Conservation (phyloP, 2,888 invertebrate species). For the Villa cingulata region DNA sequence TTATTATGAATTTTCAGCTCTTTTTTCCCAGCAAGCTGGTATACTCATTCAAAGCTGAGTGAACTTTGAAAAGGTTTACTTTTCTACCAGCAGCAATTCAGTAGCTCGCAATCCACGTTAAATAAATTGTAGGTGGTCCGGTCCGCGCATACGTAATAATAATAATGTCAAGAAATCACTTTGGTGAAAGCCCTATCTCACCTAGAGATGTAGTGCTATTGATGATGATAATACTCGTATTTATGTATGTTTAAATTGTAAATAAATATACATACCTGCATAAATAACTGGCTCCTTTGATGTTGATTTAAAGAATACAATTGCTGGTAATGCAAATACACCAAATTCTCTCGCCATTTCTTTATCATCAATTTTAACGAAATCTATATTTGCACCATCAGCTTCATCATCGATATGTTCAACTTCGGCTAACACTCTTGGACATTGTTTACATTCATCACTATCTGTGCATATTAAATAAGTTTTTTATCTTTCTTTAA, state of each 20-base stretch:
- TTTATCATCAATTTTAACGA: slow-evolving; percentile 82
- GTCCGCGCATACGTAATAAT: too few relatives aligned
- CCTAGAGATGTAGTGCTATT: too few relatives aligned
- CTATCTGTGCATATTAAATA: slow-evolving; percentile 50
- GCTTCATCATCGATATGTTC: slow-evolving; percentile 92
- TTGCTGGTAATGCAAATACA: slow-evolving; percentile 80
- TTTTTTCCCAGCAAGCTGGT: too few relatives aligned
- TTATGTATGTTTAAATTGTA: background rate
- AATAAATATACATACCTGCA: slow-evolving; percentile 60
- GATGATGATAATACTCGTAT: background rate
- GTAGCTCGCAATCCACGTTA: too few relatives aligned
- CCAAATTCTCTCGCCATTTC: slow-evolving; percentile 76
- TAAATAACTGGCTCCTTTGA: slow-evolving; percentile 84
- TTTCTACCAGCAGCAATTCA: too few relatives aligned
- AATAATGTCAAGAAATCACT: too few relatives aligned
- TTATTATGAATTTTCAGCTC: too few relatives aligned
- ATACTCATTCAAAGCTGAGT: too few relatives aligned
- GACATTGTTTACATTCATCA: slow-evolving; percentile 90
- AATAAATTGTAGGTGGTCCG: too few relatives aligned
- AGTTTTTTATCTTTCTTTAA: too few relatives aligned
- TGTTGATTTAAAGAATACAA: slow-evolving; percentile 77
- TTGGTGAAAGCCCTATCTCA: too few relatives aligned
- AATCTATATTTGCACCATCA: slow-evolving; percentile 78
- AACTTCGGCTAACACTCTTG: slow-evolving; percentile 71
- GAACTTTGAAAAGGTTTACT: too few relatives aligned